Evolutionary conservation across 2,113 vertebrate species (phyloP).

Genomic region (Paracanthobrama guichenoti): DNA sequence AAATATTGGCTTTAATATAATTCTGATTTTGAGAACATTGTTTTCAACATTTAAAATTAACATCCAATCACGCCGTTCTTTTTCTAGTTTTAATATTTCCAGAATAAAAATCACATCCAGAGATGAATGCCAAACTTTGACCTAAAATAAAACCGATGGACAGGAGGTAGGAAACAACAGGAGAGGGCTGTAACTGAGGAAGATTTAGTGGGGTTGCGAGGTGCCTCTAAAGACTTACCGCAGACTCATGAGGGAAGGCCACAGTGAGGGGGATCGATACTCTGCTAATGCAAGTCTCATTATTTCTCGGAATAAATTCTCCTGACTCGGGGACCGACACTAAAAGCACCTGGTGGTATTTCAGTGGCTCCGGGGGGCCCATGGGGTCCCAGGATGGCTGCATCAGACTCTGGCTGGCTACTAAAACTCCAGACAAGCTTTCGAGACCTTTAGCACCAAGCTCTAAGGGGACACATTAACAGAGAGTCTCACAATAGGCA

Average conservation of each 20-base stretch:
- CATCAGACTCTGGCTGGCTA: conserved; percentile 41
- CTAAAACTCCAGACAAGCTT: conserved; percentile 43
- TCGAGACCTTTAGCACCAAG: conserved; percentile 48
- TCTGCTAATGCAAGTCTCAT: conserved; percentile 60
- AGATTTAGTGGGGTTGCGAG: conserved; percentile 56
- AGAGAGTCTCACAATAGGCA: conserved; percentile 64
- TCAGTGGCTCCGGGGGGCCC: conserved; percentile 48
- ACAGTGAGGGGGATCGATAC: conserved; percentile 56
- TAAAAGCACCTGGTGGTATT: conserved; percentile 59
- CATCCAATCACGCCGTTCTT: neutral
- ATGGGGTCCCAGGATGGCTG: conserved; percentile 46
- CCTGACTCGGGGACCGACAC: conserved; percentile 51
- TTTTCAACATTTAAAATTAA: neutral
- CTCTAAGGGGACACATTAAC: conserved; percentile 56
- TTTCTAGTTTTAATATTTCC: conserved; percentile 16
- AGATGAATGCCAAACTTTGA: conserved; percentile 28
- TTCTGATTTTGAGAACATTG: neutral
- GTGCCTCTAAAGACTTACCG: conserved; percentile 49
- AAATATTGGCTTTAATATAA: neutral
- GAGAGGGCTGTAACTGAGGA: conserved; percentile 13
- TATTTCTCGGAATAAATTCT: conserved; percentile 59
- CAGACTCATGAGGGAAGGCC: conserved; percentile 41
- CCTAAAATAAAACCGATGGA: conserved; percentile 26
- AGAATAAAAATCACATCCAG: neutral
- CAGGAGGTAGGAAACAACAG: conserved; percentile 45